phyloP scores from a whole-genome alignment of 2,113 vertebrate species.

The Saimiri boliviensis region DNA sequence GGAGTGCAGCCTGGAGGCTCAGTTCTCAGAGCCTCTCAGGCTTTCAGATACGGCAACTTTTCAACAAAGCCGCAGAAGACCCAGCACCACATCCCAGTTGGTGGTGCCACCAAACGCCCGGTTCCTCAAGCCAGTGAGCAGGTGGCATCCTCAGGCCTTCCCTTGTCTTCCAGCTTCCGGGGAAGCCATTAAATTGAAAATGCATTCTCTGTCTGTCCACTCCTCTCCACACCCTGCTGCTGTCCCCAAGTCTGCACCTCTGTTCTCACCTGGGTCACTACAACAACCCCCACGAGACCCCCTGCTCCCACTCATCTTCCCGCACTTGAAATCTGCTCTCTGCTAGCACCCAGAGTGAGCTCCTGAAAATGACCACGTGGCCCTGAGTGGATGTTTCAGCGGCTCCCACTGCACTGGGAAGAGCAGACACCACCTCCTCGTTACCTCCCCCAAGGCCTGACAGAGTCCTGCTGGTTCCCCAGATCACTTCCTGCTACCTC shows the following conservation, averaged over 20 bases:
- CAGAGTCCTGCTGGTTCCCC: not conserved
- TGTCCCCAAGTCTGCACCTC: not conserved
- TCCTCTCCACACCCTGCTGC: not conserved
- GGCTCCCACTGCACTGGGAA: not conserved
- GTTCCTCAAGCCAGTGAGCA: not conserved
- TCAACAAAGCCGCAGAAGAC: not conserved
- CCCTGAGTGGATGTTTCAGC: not conserved
- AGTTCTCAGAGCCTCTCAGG: not conserved
- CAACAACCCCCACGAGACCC: rapidly evolving
- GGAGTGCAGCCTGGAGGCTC: not conserved
- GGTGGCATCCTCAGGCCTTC: rapidly evolving
- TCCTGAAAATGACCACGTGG: rapidly evolving
- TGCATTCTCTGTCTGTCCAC: rapidly evolving
- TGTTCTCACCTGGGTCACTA: not conserved
- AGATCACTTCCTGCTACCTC: rapidly evolving
- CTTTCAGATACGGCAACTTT: not conserved
- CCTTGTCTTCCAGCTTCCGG: not conserved
- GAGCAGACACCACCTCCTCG: too few species aligned
- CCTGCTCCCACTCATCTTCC: too few species aligned
- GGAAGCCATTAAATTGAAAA: not conserved
- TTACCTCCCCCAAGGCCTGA: not conserved
- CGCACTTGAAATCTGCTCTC: not conserved
- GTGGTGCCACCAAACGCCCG: rapidly evolving
- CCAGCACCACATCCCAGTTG: not conserved
- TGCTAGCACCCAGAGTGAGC: rapidly evolving